phyloP scores from a whole-genome alignment of 2,888 invertebrate species.

The Cheilosia impressa region DNA sequence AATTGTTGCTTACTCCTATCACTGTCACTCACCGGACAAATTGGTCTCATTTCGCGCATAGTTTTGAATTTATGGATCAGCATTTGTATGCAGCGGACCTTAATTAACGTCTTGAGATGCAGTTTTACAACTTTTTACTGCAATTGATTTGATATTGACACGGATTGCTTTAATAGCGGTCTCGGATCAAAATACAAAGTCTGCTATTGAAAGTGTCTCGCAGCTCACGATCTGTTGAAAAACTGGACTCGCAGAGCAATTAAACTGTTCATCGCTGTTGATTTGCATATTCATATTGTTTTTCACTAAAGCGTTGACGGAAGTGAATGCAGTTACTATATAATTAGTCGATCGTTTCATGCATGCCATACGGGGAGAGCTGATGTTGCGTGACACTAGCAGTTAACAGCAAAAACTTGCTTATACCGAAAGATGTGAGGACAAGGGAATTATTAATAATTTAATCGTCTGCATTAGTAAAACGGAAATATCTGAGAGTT shows the following conservation, averaged over 20 bases:
- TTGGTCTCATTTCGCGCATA: slow-evolving; percentile 14
- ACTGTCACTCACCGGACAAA: slow-evolving; percentile 2
- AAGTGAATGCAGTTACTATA: slow-evolving; percentile 37
- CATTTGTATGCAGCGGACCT: slow-evolving; percentile 8
- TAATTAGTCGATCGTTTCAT: slow-evolving; percentile 54
- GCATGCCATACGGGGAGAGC: slow-evolving; percentile 36
- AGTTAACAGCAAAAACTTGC: slow-evolving; percentile 31
- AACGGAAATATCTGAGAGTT: slow-evolving; percentile 39
- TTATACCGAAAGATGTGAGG: slow-evolving; percentile 20
- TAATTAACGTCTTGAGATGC: slow-evolving; percentile 40
- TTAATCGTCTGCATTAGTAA: slow-evolving; percentile 28
- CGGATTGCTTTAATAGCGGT: slow-evolving; percentile 35
- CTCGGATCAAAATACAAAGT: slow-evolving; percentile 68
- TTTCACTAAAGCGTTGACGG: neutral
- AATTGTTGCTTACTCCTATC: slow-evolving; percentile 36
- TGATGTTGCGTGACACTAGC: slow-evolving; percentile 44
- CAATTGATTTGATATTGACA: slow-evolving; percentile 70
- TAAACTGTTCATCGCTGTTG: slow-evolving; percentile 32
- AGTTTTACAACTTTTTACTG: slow-evolving; percentile 39
- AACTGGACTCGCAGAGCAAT: slow-evolving; percentile 39
- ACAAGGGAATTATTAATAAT: slow-evolving; percentile 37
- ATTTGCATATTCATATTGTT: slow-evolving; percentile 32
- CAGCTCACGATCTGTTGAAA: slow-evolving; percentile 34
- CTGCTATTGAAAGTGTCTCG: slow-evolving; percentile 6
- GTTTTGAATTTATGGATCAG: slow-evolving; percentile 43